Evolutionary conservation across 1,140 invertebrate species (phyloP).

Genomic region (Papilio glaucus): DNA sequence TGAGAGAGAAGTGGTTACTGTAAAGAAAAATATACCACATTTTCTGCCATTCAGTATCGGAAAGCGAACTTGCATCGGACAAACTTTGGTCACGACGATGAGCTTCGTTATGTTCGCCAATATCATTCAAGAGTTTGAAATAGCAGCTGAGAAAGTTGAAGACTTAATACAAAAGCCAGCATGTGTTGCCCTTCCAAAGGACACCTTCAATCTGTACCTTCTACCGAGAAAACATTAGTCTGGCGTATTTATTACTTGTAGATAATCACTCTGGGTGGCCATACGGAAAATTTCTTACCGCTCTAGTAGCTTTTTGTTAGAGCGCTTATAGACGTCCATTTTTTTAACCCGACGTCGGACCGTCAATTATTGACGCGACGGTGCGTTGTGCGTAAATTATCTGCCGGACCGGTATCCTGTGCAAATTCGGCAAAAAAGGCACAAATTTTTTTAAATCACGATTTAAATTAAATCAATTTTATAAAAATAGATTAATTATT

Average conservation of each 20-base stretch:
- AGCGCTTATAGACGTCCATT: too few relatives aligned
- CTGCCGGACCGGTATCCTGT: too few relatives aligned
- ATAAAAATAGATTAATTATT: neutral
- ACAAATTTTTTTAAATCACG: neutral
- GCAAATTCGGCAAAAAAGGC: too few relatives aligned
- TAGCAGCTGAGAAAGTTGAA: constrained; percentile 84
- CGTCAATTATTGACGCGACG: too few relatives aligned
- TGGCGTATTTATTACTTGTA: constrained; percentile 37
- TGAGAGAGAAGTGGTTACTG: constrained; percentile 67
- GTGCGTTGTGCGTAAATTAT: too few relatives aligned
- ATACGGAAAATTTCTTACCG: constrained; percentile 17
- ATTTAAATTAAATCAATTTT: neutral
- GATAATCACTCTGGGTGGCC: constrained; percentile 29
- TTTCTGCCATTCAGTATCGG: constrained; percentile 95
- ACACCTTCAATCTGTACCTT: constrained; percentile 86
- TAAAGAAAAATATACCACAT: constrained; percentile 85
- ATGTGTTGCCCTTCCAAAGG: constrained; percentile 88
- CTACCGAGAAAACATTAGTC: constrained; percentile 79
- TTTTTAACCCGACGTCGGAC: too few relatives aligned
- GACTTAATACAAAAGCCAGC: constrained; percentile 85
- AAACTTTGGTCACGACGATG: constrained; percentile 91
- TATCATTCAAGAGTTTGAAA: constrained; percentile 89
- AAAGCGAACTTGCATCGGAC: constrained; percentile 94
- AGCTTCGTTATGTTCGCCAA: constrained; percentile 89
- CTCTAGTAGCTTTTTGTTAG: neutral